Conservation (phyloP, 2,888 invertebrate genomes). For the Sipha maydis region DNA sequence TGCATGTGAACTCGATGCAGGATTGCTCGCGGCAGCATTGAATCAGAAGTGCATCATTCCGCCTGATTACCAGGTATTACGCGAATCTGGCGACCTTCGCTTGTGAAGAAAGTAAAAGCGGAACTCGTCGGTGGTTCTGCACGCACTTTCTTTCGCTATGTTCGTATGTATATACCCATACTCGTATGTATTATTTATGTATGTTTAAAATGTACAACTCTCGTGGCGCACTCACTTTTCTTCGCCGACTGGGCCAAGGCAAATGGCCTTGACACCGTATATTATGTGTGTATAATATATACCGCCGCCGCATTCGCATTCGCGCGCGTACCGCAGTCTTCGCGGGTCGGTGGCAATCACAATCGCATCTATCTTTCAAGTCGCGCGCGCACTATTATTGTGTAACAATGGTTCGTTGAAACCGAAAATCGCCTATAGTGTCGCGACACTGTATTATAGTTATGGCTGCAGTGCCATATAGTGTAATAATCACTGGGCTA, state of each 20-base stretch:
- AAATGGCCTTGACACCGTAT: conserved; percentile 60
- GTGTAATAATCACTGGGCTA: not conserved
- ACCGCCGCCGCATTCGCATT: conserved; percentile 19
- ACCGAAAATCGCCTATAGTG: not conserved
- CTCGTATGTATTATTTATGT: not conserved
- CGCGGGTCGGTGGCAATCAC: not conserved
- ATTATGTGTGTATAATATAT: conserved; percentile 16
- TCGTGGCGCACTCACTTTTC: conserved; percentile 44
- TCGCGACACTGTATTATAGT: not conserved
- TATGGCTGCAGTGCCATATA: not conserved
- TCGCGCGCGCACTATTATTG: not conserved
- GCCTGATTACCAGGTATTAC: not conserved
- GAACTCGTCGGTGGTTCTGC: conserved; percentile 36
- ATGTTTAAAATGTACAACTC: conserved; percentile 3
- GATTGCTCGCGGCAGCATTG: not conserved
- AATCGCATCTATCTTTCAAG: not conserved
- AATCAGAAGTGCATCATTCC: not conserved
- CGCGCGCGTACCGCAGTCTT: not conserved
- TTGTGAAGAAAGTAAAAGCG: conserved; percentile 55
- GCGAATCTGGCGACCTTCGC: conserved; percentile 40
- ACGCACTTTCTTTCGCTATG: conserved; percentile 46
- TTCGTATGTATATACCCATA: not conserved
- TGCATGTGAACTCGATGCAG: not conserved
- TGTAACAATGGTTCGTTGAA: not conserved
- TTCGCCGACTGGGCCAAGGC: conserved; percentile 56